Base-by-base conservation (phyloP, 2,797 vertebrate genomes). In the Urocyon cinereoargenteus region DNA sequence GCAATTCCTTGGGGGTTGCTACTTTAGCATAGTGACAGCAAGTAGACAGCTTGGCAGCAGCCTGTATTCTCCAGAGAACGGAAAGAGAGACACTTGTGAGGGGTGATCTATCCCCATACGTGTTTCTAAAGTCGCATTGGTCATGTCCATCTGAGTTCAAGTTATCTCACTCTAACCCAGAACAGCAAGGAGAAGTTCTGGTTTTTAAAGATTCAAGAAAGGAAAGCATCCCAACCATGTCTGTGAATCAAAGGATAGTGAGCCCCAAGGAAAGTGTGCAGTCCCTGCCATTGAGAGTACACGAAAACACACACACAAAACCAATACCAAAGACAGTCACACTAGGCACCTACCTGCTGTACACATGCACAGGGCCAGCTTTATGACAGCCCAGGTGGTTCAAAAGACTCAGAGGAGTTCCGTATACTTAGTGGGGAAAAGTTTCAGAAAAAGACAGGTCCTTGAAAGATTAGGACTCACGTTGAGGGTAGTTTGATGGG, bases 1-100 rank as follows among this genome's bases (percentile, higher is more conserved):
- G 87, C 91, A 96, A 91, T 96, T 98, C 97, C 97, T 98, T 98
- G 98, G 96, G 94, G 98, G 83, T 70, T 98, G 90, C 88, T 98
- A 93, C 96, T 97, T 97, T 98, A 98, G 95, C 93, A 62, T 59
- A 97, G 85, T 86, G 91, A 97, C 91, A 96, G 90, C 87, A 94
- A 51, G 72, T 96, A 96, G 93, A 94, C 90, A 96, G 79, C 51
- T 97, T 97, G 87, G 93, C 68, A 96, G 66, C 70, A 95, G 36
- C 12, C 66, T 77, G 53, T 88, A 91, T 90, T 83, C 95, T 92
- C 85, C 45, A 92, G 51, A 96, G 73, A 92, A 90, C 6, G 72
- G 16, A 21, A 92, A 97, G 91, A 96, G 73, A 97, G 49, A 92
- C n/a, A 86, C 26, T 92, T 87, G 93, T 88, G 51, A 94, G 34